Evolutionary conservation across 2,888 invertebrate species (phyloP).

Genomic region (Norana najaformis): DNA sequence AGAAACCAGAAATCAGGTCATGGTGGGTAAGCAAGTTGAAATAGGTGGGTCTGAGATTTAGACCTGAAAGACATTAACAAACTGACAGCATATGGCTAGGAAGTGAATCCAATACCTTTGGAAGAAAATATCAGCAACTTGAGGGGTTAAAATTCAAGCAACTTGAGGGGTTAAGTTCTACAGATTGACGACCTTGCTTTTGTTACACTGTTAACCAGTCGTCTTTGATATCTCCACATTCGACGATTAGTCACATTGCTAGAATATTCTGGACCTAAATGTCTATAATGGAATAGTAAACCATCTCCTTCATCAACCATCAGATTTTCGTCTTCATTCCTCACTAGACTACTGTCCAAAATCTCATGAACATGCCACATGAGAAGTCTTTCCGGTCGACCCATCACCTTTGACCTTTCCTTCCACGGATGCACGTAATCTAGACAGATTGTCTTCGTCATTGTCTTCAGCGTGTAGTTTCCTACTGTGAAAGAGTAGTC

Average conservation of each 20-base stretch:
- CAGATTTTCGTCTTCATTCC: not conserved
- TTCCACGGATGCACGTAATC: not conserved
- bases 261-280: not conserved
- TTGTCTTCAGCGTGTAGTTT: not conserved
- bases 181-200: not conserved
- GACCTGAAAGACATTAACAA: too few species aligned
- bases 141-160: too few species aligned
- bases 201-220: not conserved
- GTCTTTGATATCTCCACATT: not conserved
- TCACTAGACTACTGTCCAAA: not conserved
- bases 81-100: too few species aligned
- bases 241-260: not conserved
- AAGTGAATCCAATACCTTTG: too few species aligned
- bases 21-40: too few species aligned
- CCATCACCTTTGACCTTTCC: constrained; percentile 18
- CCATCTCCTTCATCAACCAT: not conserved
- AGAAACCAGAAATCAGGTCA: too few species aligned
- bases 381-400: not conserved
- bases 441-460: not conserved
- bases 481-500: not conserved
- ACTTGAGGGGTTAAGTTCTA: not conserved
- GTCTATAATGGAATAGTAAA: not conserved
- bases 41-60: too few species aligned
- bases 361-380: not conserved
- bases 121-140: too few species aligned